phyloP scores from a whole-genome alignment of 2,888 invertebrate genomes.

The Drosophila helvetica region DNA sequence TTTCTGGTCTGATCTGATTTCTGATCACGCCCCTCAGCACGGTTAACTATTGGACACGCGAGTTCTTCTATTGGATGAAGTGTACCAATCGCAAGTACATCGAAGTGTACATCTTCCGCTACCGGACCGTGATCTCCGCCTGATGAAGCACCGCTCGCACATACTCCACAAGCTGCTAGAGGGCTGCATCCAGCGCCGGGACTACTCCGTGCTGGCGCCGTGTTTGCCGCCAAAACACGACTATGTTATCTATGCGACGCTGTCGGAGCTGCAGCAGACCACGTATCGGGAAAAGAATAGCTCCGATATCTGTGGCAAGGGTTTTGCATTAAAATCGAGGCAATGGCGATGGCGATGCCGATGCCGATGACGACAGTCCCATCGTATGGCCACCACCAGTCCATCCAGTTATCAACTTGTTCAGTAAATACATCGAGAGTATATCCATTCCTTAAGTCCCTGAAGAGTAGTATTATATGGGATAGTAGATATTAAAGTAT shows the following conservation, averaged over 20 bases:
- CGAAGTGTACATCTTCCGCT: slow-evolving; percentile 91
- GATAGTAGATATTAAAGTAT: no score
- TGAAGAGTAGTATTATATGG: no score
- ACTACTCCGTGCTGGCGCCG: slow-evolving; percentile 96
- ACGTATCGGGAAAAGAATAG: slow-evolving; percentile 77
- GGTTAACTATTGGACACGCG: slow-evolving; percentile 97
- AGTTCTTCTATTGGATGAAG: slow-evolving; percentile 95
- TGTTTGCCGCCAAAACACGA: slow-evolving; percentile 98
- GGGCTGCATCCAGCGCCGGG: slow-evolving; percentile 95
- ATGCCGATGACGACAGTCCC: slow-evolving; percentile 67
- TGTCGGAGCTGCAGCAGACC: slow-evolving; percentile 91
- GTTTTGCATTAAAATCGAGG: slow-evolving; percentile 69
- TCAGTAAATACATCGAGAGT: neutral
- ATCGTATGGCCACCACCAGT: slow-evolving; percentile 1
- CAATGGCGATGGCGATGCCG: no score
- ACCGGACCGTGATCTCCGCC: slow-evolving; percentile 91
- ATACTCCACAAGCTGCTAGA: slow-evolving; percentile 97
- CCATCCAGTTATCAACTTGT: slow-evolving; percentile 20
- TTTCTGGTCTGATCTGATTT: no score
- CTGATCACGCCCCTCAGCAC: slow-evolving; percentile 97
- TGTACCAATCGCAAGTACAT: slow-evolving; percentile 88
- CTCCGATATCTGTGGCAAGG: slow-evolving; percentile 82
- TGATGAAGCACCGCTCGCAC: slow-evolving; percentile 97
- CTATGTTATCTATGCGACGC: slow-evolving; percentile 94
- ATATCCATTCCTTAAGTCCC: neutral